Base-by-base conservation (phyloP, 1,140 invertebrate genomes). In the Araneus ventricosus region DNA sequence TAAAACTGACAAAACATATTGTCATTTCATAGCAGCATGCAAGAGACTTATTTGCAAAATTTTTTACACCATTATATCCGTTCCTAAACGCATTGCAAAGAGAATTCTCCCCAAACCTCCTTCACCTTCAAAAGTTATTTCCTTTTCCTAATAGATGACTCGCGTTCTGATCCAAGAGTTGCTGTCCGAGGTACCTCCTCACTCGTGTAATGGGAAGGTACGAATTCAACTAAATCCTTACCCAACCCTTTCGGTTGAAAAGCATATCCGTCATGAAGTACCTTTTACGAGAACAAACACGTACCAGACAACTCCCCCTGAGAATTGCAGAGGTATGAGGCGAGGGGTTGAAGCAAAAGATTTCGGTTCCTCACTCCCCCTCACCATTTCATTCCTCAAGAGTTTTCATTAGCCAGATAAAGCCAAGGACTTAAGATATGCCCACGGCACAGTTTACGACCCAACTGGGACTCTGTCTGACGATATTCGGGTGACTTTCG, bases 361-460 rank as follows among this genome's bases (percentile, higher is more conserved):
- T 27, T 41, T 14, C 22, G 20, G 57, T 17, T 24, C 45, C 20
- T 34, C 84, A 10, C 30, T 37, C 41, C 45, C 27, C 5, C 45
- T 14, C 45, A 52, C 45, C 45, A 14, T 41, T 0, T 14, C 10
- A 52, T 14, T 52, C 30, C 87, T 45, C 37, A 24, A 75, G 59
- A 45, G 61, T 75, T 88, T 88, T 88, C 87, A 88, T 88, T 88
- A 88, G 87, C 37, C 14, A 52, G 63, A 75, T 88, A 88, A 75
- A 88, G 37, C 67, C n/a, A 14, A 20, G 27, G 57, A 17, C 59
- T 61, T 59, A 61, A 30, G 17, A 14, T 34, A 7, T 17, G 7
- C 84, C 30, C n/a, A 2, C n/a, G 63, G 39, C 41, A 30, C 24
- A 45, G 34, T 88, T 88, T 88, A 88, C 41, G 87, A 88, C 30